These are phyloP conservation scores for Sebastes taczanowskii DNA, from an alignment of 2,797 vertebrate species.

Conservation along the genomic window DNA sequence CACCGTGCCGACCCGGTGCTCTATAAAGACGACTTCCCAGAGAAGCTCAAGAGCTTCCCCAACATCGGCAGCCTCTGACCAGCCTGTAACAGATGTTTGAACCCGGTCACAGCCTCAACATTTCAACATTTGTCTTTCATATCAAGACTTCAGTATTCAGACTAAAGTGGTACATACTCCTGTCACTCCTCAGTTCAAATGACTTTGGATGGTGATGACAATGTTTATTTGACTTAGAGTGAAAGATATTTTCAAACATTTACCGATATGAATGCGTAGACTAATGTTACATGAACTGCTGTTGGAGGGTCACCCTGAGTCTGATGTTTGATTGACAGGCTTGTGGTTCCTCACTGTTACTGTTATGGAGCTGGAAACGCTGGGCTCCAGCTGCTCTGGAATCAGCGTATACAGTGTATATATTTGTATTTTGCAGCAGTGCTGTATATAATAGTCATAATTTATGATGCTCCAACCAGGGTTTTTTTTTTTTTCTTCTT, in stretches of 20 bases:
- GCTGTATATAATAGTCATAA: constrained; percentile 58
- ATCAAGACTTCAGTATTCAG: not conserved
- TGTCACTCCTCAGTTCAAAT: not conserved
- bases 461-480: constrained; percentile 56
- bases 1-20: constrained; percentile 96
- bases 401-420: constrained; percentile 62
- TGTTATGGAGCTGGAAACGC: constrained; percentile 33
- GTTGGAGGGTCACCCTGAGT: not conserved
- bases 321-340: constrained; percentile 3
- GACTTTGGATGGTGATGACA: not conserved
- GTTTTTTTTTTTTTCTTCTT: constrained; percentile 1
- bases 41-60: constrained; percentile 99
- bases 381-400: constrained; percentile 45
- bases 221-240: not conserved
- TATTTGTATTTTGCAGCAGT: constrained; percentile 57
- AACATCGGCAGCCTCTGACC: constrained; percentile 97
- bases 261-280: not conserved
- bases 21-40: constrained; percentile 98
- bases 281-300: constrained; percentile 17
- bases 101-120: constrained; percentile 18
- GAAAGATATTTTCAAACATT: not conserved
- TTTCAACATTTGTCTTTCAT: constrained; percentile 9
- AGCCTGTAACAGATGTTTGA: not conserved
- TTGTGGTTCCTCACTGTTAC: constrained; percentile 34
- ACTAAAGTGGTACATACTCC: not conserved